Evolutionary conservation across 2,888 invertebrate species (phyloP).

Genomic region (Pharmacophagus antenor): DNA sequence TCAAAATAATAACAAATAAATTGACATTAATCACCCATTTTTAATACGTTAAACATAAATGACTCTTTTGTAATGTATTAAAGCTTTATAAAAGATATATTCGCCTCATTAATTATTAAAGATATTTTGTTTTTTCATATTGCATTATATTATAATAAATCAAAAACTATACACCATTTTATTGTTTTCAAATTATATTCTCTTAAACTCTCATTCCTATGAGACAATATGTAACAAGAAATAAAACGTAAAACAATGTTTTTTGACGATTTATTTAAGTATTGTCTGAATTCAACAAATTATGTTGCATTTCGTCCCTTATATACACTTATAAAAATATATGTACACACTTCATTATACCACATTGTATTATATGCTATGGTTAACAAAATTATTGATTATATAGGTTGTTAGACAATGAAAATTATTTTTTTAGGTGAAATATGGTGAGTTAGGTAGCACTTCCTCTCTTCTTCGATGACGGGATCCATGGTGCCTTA

Average conservation of each 20-base stretch:
- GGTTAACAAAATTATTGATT: conserved; percentile 41
- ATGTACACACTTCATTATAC: conserved; percentile 58
- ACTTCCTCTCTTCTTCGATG: conserved; percentile 65
- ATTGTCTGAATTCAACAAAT: conserved; percentile 66
- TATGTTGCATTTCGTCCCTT: conserved; percentile 46
- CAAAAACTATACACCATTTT: background rate
- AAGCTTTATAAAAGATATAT: too few relatives aligned
- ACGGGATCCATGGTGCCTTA: conserved; percentile 70
- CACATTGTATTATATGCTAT: conserved; percentile 48
- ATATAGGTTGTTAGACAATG: conserved; percentile 29
- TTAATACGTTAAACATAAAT: too few relatives aligned
- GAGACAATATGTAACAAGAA: conserved; percentile 7
- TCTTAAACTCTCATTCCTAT: background rate
- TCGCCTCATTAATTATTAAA: background rate
- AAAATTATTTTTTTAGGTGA: conserved; percentile 53
- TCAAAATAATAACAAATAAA: too few relatives aligned
- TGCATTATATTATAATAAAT: background rate
- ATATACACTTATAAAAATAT: conserved; percentile 61
- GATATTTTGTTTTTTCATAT: background rate
- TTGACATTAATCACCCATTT: too few relatives aligned
- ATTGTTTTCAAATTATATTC: background rate
- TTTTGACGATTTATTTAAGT: conserved; percentile 49
- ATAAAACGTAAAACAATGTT: conserved; percentile 42
- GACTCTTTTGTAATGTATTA: too few relatives aligned
- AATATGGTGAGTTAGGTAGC: conserved; percentile 64